Evolutionary conservation across 1,140 invertebrate genomes (phyloP).

Genomic region (Lepidurus packardi): DNA sequence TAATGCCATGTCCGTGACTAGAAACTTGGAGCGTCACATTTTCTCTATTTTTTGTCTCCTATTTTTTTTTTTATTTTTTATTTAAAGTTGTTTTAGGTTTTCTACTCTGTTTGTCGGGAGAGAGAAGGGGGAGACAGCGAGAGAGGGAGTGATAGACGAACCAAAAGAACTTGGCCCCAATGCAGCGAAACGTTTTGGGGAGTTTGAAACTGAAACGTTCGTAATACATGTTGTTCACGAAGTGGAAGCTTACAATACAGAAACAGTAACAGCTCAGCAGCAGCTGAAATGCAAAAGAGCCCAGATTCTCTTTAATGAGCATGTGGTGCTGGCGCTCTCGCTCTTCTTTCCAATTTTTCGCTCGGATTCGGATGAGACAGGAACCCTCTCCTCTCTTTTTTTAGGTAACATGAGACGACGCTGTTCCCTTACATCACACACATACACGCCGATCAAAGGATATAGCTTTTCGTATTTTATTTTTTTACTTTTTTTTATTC

Average conservation of each 20-base stretch:
- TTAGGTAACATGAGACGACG: background rate
- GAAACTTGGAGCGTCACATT: slow-evolving; percentile 8
- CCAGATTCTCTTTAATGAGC: background rate
- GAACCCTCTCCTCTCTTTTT: background rate
- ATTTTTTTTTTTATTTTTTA: background rate
- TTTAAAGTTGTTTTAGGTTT: background rate
- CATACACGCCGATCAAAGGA: background rate
- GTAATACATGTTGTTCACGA: background rate
- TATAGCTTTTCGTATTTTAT: background rate
- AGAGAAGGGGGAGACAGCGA: too few relatives aligned
- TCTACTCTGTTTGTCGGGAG: background rate
- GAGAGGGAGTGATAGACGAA: background rate
- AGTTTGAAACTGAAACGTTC: background rate
- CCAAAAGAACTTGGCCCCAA: background rate
- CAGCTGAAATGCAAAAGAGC: slow-evolving; percentile 13
- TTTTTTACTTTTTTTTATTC: background rate
- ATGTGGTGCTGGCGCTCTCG: slow-evolving; percentile 12
- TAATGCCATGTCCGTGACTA: slow-evolving; percentile 13
- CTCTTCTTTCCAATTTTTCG: background rate
- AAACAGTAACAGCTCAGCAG: background rate
- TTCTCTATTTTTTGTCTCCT: background rate
- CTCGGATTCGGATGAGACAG: background rate
- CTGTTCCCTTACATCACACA: too few relatives aligned
- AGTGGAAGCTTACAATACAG: background rate
- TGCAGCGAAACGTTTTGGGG: background rate